Base-by-base conservation (phyloP, 2,113 vertebrate species). In the Anhinga anhinga region DNA sequence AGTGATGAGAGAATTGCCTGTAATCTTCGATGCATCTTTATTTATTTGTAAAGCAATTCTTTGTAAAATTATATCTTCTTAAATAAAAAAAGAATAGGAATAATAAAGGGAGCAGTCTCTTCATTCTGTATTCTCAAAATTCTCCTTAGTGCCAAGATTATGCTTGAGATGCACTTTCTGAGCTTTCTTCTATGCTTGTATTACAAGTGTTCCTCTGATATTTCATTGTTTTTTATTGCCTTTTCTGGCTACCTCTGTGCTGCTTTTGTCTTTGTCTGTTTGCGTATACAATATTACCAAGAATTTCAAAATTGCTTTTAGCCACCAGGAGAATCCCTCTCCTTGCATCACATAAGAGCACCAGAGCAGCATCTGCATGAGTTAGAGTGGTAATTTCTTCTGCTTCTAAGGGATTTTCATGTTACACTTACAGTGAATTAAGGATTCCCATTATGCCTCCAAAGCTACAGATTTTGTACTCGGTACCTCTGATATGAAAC, bases 21-120 rank as follows among this genome's bases (percentile, higher is more conserved):
- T 85, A 85, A 77, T 52, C 29, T 74, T 71, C 2, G 5, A 44
- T 44, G 40, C 49, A 49, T 77, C 25, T 86, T 89, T 55, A 70
- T 84, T 93, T 96, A 74, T 77, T 85, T 93, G 66, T 70, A 88
- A 36, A 94, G 72, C 62, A 65, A 85, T 61, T 66, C 21, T 77
- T 76, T 32, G n/a, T 66, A 61, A 95, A 87, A 71, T 79, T 50
- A 0, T 44, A 55, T 79, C 34, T 94, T 84, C 55, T 56, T 59
- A 77, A 84, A 50, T 86, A 65, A 74, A 81, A 66, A 55, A 53
- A 44, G 21, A 76, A 27, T n/a, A 59, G 21, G 26, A 86, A 62
- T 78, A 93, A 72, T 91, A 81, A 83, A 58, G 45, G 69, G 62
- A 84, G 9, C 32, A 47, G 30, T 86, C 36, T 86, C 61, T 81